Conservation (phyloP, 2,113 vertebrate genomes). For the Chiloscyllium plagiosum region DNA sequence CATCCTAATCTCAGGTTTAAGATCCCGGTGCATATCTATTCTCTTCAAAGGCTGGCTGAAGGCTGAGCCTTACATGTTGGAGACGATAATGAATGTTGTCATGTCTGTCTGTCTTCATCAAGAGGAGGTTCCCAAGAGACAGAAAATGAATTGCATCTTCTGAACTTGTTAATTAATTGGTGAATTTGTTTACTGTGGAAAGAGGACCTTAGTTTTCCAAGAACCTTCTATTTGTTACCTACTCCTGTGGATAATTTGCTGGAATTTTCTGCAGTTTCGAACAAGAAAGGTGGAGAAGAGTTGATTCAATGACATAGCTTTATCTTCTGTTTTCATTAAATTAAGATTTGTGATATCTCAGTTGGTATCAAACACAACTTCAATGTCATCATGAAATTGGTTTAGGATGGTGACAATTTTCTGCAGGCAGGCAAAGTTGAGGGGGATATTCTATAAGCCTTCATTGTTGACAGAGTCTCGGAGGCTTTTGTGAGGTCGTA, state of each 20-base stretch:
- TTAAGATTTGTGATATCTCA: not conserved
- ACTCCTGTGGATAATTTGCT: not conserved
- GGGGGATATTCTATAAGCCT: not conserved
- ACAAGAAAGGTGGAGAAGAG: not conserved
- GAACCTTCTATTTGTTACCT: not conserved
- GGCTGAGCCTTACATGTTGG: not conserved
- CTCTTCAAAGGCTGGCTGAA: not conserved
- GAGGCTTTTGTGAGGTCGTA: no score
- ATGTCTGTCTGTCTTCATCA: not conserved
- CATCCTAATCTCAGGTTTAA: not conserved
- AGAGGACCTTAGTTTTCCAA: not conserved
- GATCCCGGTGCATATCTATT: not conserved
- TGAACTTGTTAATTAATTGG: not conserved
- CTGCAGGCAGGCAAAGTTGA: no score
- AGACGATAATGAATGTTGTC: not conserved
- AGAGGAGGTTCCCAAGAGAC: not conserved
- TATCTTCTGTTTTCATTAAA: not conserved
- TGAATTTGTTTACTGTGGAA: not conserved
- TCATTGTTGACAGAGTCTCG: not conserved
- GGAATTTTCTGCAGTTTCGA: not conserved
- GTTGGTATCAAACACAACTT: not conserved
- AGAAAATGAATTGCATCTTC: not conserved
- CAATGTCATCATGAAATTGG: not conserved
- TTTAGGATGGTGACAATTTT: not conserved
- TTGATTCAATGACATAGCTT: not conserved